Evolutionary conservation across 2,888 invertebrate species (phyloP).

Genomic region (Hololepta plana): DNA sequence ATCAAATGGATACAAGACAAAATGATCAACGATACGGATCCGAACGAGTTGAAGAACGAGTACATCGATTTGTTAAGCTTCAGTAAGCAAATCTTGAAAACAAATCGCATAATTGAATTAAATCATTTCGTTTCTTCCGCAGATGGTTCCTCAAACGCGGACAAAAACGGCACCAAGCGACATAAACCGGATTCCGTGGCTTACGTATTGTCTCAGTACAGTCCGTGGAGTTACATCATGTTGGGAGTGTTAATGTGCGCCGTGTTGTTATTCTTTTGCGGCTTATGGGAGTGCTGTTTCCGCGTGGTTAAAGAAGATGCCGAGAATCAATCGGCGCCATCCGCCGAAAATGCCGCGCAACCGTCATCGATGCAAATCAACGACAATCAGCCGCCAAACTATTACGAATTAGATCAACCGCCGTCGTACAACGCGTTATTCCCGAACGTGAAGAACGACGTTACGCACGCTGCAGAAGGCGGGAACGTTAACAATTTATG

Average conservation of each 20-base stretch:
- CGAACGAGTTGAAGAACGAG: background rate
- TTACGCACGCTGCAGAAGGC: background rate
- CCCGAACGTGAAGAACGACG: slow-evolving; percentile 21
- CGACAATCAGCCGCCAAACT: slow-evolving; percentile 35
- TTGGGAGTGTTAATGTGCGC: slow-evolving; percentile 53
- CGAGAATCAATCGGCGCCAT: too few relatives aligned
- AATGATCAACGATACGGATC: background rate
- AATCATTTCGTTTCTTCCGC: too few relatives aligned
- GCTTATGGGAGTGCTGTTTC: slow-evolving; percentile 40
- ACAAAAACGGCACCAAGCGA: background rate
- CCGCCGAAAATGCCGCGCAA: too few relatives aligned
- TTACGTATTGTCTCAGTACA: slow-evolving; percentile 38
- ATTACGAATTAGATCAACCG: slow-evolving; percentile 41
- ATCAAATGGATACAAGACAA: too few relatives aligned
- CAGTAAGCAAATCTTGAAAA: too few relatives aligned
- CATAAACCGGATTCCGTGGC: slow-evolving; percentile 29
- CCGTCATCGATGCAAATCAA: slow-evolving; percentile 19
- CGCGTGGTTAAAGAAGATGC: too few relatives aligned
- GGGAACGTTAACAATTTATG: background rate
- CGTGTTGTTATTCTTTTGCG: slow-evolving; percentile 48
- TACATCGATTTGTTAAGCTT: background rate
- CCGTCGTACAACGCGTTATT: slow-evolving; percentile 49
- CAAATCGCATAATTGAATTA: too few relatives aligned
- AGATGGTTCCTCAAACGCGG: too few relatives aligned
- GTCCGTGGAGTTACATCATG: slow-evolving; percentile 56